phyloP scores from a whole-genome alignment of 2,113 vertebrate species.

The Malurus cyaneus region DNA sequence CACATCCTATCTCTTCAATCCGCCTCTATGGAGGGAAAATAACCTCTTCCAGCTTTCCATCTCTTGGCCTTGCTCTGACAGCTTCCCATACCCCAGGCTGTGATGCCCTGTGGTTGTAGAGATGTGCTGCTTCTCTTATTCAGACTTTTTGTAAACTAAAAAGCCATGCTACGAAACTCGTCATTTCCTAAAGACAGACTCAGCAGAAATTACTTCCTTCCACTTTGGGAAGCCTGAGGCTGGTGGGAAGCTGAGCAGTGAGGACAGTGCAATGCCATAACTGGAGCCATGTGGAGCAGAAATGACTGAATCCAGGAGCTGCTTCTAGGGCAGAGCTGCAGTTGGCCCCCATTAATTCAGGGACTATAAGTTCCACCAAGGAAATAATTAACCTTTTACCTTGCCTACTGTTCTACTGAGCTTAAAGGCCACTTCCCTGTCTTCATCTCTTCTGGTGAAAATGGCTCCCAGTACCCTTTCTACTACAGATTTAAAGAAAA shows the following conservation, averaged over 20 bases:
- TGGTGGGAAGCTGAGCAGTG: background rate
- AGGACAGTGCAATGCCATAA: background rate
- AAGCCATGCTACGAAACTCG: background rate
- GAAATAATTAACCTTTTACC: constrained; percentile 23
- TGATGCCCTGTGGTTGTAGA: background rate
- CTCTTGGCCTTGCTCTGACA: background rate
- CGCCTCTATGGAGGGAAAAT: background rate
- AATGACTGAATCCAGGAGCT: background rate
- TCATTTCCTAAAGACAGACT: background rate
- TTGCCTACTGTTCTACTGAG: background rate
- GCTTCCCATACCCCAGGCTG: background rate
- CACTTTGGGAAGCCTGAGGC: background rate
- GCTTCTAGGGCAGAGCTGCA: background rate
- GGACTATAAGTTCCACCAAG: background rate
- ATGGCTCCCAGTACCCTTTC: background rate
- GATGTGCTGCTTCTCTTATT: background rate
- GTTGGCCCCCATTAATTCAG: background rate
- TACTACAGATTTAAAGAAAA: constrained; percentile 3
- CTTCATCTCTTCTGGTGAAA: background rate
- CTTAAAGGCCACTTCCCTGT: background rate
- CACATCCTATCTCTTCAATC: background rate
- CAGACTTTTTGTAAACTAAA: background rate
- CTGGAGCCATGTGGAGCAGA: background rate
- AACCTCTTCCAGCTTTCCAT: background rate
- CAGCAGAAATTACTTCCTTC: background rate